Evolutionary conservation across 2,113 vertebrate genomes (phyloP).

Genomic region (Catagonus wagneri): DNA sequence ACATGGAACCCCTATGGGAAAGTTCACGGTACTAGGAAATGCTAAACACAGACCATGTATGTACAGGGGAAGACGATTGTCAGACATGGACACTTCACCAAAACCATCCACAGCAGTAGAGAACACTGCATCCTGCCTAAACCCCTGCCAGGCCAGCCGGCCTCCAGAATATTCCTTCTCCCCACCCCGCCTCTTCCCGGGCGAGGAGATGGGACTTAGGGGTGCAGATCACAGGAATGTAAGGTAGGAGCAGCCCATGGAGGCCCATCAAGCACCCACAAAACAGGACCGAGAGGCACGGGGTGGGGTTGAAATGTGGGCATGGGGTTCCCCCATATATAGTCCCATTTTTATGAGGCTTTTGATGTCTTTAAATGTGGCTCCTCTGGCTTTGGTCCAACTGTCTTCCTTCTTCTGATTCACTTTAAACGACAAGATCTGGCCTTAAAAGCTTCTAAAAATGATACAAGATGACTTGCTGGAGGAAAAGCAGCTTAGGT

Average conservation of each 20-base stretch:
- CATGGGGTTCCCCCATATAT: background rate
- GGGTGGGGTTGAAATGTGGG: background rate
- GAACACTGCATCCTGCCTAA: background rate
- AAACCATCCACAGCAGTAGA: constrained; percentile 65
- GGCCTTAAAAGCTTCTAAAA: background rate
- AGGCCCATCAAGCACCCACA: background rate
- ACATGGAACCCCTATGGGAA: constrained; percentile 75
- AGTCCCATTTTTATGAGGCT: background rate
- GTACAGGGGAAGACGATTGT: constrained; percentile 84
- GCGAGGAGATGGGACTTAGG: background rate
- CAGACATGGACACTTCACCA: constrained; percentile 74
- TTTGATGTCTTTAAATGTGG: background rate
- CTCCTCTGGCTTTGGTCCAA: background rate
- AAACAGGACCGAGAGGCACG: background rate
- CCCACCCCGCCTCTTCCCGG: background rate
- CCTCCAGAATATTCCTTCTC: too few species aligned
- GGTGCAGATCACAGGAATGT: background rate
- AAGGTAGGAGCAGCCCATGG: background rate
- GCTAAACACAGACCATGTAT: constrained; percentile 83
- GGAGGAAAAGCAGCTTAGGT: background rate
- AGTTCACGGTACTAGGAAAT: constrained; percentile 57
- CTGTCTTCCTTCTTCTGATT: background rate
- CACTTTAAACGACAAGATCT: background rate
- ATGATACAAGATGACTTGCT: background rate
- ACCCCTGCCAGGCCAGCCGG: background rate